Evolutionary conservation across 1,140 invertebrate species (phyloP), one percentile per base, ranked within the genome.

Genomic region (Dreissena rostriformis): DNA sequence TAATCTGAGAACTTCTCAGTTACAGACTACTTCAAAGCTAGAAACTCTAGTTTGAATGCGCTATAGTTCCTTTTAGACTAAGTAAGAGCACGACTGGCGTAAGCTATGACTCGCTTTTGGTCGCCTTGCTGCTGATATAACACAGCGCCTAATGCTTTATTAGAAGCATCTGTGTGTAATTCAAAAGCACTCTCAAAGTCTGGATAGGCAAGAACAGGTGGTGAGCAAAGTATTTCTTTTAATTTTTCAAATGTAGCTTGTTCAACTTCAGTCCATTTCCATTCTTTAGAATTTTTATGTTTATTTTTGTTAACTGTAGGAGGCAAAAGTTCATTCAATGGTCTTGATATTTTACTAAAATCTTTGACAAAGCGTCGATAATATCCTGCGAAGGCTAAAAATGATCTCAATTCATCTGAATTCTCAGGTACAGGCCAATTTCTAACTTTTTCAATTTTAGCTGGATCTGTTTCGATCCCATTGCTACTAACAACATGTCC

Each of bases 121-220:
- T 84, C 86, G 6, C 87, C 83, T 75, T 88, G 79, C 26, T 70
- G 57, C 82, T 92, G 91, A 24, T 82, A 88, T 28, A 83, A 53
- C 0, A 90, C 90, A 26, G 87, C 88, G n/a, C 91, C 91, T 22
- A 92, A n/a, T 15, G 82, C 89, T 24, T 39, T 8, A 51, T 74
- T 51, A 24, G 84, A 85, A 29, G 85, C 86, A 82, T 91, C 88
- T 61, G 82, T 85, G 51, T 90, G 74, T 29, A 87, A 15, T 66
- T 79, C 63, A 75, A 87, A 91, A 17, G 81, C 86, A n/a, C 71
- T 65, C 15, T 22, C 22, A n/a, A 76, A 78, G 53, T 87, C 75
- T 0, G 88, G 82, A 61, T 80, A 86, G 15, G 52, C 87, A 49
- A 91, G 65, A 14, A 89, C 28, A 28, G 88, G 89, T 77, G 85